Evolutionary conservation across 2,113 vertebrate genomes (phyloP).

Genomic region (Mellivora capensis): DNA sequence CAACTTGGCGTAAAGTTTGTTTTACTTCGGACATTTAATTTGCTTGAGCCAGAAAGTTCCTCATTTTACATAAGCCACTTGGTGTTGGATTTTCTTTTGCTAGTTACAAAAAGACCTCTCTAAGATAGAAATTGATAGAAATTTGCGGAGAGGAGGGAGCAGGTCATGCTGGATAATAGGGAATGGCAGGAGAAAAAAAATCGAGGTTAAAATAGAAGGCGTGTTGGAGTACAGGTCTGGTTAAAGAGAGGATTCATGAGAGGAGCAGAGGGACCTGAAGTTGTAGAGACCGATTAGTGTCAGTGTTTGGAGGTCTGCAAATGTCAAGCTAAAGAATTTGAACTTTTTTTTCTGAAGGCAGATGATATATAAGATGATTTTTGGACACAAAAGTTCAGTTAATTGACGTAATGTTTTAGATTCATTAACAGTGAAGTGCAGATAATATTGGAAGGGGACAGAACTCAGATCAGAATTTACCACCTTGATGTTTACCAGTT

Average conservation of each 20-base stretch:
- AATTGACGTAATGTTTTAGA: background rate
- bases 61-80: background rate
- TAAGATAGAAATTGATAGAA: background rate
- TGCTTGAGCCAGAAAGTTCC: background rate
- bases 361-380: background rate
- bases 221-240: background rate
- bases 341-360: background rate
- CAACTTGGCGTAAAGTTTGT: background rate
- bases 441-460: background rate
- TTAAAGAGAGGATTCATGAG: background rate
- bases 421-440: background rate
- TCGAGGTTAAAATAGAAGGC: background rate
- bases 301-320: background rate
- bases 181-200: background rate
- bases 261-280: background rate
- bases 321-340: background rate
- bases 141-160: background rate
- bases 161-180: background rate
- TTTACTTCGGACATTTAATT: background rate
- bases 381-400: background rate
- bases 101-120: constrained; percentile 1
- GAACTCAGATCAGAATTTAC: background rate
- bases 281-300: background rate
- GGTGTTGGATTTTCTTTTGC: background rate
- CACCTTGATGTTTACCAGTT: background rate